Evolutionary conservation across 2,113 vertebrate genomes (phyloP).

Genomic region (Colinus virginianus): DNA sequence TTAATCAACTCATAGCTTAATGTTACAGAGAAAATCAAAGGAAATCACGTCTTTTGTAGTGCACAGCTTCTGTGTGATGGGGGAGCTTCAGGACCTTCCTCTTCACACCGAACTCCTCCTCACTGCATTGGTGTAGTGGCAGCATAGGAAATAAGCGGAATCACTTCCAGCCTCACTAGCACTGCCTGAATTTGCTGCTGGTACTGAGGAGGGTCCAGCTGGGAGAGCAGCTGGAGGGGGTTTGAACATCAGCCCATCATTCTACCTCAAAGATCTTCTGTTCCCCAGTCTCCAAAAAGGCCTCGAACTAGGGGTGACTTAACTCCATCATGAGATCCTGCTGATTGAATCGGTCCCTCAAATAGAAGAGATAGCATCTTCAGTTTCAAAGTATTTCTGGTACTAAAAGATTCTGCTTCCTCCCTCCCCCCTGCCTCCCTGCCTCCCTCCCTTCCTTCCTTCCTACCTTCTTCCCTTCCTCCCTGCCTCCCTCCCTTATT

Average conservation of each 20-base stretch:
- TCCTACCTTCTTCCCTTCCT: neutral
- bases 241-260: neutral
- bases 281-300: neutral
- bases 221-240: neutral
- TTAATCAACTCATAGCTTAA: conserved; percentile 15
- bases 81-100: neutral
- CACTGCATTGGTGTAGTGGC: neutral
- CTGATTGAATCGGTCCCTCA: neutral
- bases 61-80: neutral
- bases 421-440: neutral
- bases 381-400: neutral
- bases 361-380: neutral
- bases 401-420: neutral
- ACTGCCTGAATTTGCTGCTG: neutral
- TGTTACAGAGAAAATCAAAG: neutral
- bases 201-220: neutral
- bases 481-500: too few relatives aligned
- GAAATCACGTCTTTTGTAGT: neutral
- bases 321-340: neutral
- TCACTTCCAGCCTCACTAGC: neutral
- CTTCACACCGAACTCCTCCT: neutral
- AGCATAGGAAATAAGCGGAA: neutral
- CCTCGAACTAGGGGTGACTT: neutral
- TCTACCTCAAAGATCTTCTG: neutral
- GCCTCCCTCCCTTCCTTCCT: neutral